A percentile compares a stretch with the other conserved stretches of the same genome.
phyloP scores from a whole-genome alignment of 2,888 invertebrate species.

The Tholera decimalis region DNA sequence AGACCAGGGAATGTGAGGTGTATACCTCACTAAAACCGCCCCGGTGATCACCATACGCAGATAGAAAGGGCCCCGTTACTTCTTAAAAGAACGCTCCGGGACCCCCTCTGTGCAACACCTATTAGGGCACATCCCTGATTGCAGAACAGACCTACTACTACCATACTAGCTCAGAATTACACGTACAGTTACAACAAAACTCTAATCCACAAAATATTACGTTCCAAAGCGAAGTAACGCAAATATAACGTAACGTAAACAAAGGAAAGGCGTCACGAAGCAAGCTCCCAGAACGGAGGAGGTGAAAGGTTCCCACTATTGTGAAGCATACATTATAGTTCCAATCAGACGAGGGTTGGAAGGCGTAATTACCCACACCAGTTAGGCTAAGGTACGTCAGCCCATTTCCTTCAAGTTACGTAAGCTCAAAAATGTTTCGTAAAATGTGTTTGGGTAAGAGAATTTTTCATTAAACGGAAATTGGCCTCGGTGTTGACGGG shows the following conservation, averaged over 20 bases:
- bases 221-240: conserved; percentile 28
- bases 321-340: conserved; percentile 67
- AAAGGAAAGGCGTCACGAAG: conserved; percentile 77
- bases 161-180: background rate
- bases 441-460: background rate
- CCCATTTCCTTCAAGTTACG: conserved; percentile 38
- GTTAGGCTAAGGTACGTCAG: conserved; percentile 21
- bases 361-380: conserved; percentile 32
- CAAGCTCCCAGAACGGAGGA: conserved; percentile 76
- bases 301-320: conserved; percentile 84
- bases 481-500: background rate
- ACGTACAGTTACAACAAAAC: background rate
- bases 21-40: no score
- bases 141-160: background rate
- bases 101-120: no score
- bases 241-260: conserved; percentile 65
- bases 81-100: no score
- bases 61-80: no score
- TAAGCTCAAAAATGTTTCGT: background rate
- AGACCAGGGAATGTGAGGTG: no score
- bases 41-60: no score
- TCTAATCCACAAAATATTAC: background rate
- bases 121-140: background rate
- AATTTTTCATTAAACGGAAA: conserved; percentile 18
- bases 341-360: conserved; percentile 63